phyloP scores from a whole-genome alignment of 2,888 invertebrate species.

The Dexiosoma caninum region DNA sequence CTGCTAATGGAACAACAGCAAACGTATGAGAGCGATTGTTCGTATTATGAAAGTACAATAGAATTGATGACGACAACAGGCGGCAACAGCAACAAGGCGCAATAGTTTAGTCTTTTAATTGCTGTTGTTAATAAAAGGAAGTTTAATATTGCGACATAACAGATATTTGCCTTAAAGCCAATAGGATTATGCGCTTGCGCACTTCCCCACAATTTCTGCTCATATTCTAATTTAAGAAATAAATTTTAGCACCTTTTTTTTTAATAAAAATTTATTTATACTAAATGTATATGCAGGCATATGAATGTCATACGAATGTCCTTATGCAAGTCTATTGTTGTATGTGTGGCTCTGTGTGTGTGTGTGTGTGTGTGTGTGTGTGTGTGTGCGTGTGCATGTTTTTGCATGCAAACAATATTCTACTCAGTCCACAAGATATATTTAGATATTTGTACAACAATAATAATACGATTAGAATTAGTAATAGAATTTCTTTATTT shows the following conservation, averaged over 20 bases:
- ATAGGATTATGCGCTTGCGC: conserved; percentile 58
- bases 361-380: neutral
- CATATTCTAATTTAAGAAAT: conserved; percentile 32
- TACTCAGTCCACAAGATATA: neutral
- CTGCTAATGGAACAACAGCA: conserved; percentile 50
- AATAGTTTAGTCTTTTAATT: conserved; percentile 33
- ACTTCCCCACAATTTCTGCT: conserved; percentile 11
- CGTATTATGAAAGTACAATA: conserved; percentile 47
- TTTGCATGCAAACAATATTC: neutral
- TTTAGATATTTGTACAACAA: conserved; percentile 24
- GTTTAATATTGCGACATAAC: conserved; percentile 17
- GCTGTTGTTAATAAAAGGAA: conserved; percentile 32
- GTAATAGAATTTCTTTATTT: neutral
- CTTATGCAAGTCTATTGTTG: neutral
- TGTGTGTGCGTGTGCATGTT: neutral
- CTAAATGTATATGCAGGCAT: too few species aligned
- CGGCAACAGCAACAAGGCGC: conserved; percentile 51
- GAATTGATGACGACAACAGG: conserved; percentile 58
- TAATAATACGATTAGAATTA: conserved; percentile 26
- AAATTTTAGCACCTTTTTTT: neutral
- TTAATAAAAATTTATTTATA: neutral
- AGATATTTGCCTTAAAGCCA: conserved; percentile 50
- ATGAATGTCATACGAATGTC: neutral
- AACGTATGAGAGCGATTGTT: neutral
- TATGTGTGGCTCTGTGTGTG: too few species aligned